Evolutionary conservation across 2,797 vertebrate species (phyloP).

Genomic region (Myotis pilosus): DNA sequence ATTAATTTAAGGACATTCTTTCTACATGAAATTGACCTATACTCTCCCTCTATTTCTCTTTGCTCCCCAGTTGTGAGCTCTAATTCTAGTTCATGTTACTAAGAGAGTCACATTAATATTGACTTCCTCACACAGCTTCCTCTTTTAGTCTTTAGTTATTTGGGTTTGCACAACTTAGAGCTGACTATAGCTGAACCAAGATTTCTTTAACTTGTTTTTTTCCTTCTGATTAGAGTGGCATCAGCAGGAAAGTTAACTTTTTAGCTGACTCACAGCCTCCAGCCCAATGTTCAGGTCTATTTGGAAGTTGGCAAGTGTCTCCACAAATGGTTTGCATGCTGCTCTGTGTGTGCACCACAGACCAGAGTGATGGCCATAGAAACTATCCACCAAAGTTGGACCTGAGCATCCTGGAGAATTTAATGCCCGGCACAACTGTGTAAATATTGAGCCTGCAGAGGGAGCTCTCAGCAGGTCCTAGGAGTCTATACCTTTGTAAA

Average conservation of each 20-base stretch:
- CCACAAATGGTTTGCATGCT: background rate
- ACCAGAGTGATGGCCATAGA: background rate
- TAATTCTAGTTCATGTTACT: constrained; percentile 57
- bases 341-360: background rate
- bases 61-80: constrained; percentile 32
- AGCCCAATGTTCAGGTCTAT: background rate
- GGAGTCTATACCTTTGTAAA: background rate
- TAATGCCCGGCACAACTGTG: background rate
- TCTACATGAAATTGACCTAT: constrained; percentile 32
- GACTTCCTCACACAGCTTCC: constrained; percentile 39
- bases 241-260: constrained; percentile 59
- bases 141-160: constrained; percentile 56
- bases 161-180: constrained; percentile 22
- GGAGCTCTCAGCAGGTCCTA: background rate
- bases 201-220: constrained; percentile 51
- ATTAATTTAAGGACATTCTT: constrained; percentile 16
- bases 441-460: constrained; percentile 40
- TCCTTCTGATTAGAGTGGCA: constrained; percentile 40
- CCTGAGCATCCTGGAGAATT: background rate
- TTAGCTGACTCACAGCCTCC: constrained; percentile 46
- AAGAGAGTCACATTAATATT: constrained; percentile 60
- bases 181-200: background rate
- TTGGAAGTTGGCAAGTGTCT: constrained; percentile 17
- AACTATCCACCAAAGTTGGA: background rate
- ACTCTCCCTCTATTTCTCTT: background rate